Percentiles rank a stretch among this genome's conserved stretches.
Conservation (phyloP, 2,797 vertebrate species). For the Melanotaenia boesemani region DNA sequence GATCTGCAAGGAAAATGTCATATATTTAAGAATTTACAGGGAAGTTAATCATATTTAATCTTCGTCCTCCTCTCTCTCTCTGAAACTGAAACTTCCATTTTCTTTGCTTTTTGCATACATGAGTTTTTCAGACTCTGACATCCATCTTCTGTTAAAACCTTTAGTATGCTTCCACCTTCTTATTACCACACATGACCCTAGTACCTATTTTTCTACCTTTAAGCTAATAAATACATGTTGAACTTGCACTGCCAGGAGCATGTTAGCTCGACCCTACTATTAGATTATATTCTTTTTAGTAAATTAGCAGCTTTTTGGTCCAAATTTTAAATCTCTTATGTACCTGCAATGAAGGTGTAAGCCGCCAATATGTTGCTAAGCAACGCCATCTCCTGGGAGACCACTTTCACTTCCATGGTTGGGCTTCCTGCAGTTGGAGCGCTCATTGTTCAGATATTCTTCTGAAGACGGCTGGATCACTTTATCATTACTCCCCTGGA, state of each 20-base stretch:
- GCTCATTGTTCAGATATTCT: constrained; percentile 60
- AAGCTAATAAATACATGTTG: background rate
- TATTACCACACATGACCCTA: background rate
- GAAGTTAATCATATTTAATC: background rate
- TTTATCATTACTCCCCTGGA: constrained; percentile 16
- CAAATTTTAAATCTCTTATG: constrained; percentile 42
- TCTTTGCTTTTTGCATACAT: background rate
- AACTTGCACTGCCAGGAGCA: background rate
- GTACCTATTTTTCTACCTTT: background rate
- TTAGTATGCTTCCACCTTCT: background rate
- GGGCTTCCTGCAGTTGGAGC: constrained; percentile 57
- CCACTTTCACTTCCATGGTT: constrained; percentile 79
- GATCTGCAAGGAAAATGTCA: constrained; percentile 79
- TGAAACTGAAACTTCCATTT: background rate
- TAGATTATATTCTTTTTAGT: background rate
- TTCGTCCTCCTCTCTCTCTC: background rate
- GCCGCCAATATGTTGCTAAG: constrained; percentile 93
- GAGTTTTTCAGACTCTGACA: background rate
- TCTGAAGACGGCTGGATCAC: constrained; percentile 28
- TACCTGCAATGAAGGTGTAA: constrained; percentile 91
- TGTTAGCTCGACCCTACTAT: no score
- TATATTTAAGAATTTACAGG: background rate
- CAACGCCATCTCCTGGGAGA: constrained; percentile 89
- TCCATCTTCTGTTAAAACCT: background rate
- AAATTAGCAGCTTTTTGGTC: background rate